phyloP scores from a whole-genome alignment of 2,797 vertebrate genomes.

The Miichthys miiuy region DNA sequence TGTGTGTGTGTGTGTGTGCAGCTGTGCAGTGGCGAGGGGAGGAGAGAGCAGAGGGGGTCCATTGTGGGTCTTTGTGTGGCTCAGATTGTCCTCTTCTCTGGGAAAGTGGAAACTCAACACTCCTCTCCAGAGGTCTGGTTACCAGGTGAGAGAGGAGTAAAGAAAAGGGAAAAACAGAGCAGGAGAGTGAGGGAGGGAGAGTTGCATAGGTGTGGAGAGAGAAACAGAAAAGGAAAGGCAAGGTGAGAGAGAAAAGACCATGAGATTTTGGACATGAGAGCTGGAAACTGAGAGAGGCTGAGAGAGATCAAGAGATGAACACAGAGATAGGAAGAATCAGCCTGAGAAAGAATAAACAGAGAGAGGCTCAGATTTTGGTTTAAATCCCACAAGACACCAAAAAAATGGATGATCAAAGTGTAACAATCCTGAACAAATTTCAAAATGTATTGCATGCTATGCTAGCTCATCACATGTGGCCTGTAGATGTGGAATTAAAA shows the following conservation, averaged over 20 bases:
- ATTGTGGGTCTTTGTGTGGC: conserved; percentile 84
- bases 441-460: background rate
- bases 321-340: conserved; percentile 50
- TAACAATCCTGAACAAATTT: conserved; percentile 30
- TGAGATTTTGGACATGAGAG: conserved; percentile 50
- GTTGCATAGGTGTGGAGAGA: conserved; percentile 75
- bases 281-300: conserved; percentile 44
- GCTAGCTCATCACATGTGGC: conserved; percentile 11
- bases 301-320: conserved; percentile 53
- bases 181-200: conserved; percentile 48
- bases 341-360: conserved; percentile 60
- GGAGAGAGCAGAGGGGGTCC: conserved; percentile 80
- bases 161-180: conserved; percentile 73
- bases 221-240: conserved; percentile 41
- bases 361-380: conserved; percentile 48
- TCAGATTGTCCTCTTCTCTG: conserved; percentile 87
- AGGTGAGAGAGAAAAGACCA: conserved; percentile 47
- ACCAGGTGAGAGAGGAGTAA: conserved; percentile 84
- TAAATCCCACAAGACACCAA: conserved; percentile 31
- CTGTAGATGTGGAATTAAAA: conserved; percentile 42
- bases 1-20: conserved; percentile 58
- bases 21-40: conserved; percentile 68
- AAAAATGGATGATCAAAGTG: conserved; percentile 45
- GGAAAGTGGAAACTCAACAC: conserved; percentile 88
- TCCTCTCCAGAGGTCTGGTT: conserved; percentile 84